Percentiles rank a stretch among this genome's conserved stretches.
Conservation (phyloP, 2,797 vertebrate genomes). For the Amphiprion clarkii region DNA sequence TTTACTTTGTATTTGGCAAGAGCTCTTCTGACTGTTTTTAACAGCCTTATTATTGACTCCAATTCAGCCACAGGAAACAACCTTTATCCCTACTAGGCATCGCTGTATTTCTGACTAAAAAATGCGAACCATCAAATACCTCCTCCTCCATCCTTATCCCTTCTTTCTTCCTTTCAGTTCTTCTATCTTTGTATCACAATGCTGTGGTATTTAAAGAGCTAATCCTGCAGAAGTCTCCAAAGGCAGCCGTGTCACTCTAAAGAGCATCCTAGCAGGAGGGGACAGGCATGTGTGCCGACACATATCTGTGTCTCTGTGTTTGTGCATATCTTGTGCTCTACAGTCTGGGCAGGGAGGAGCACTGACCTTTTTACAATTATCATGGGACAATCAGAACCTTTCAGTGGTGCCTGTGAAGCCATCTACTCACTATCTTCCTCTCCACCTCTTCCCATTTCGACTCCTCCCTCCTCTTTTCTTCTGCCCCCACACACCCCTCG, state of each 20-base stretch:
- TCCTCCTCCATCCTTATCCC: constrained; percentile 22
- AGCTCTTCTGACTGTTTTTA: constrained; percentile 9
- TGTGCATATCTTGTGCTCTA: constrained; percentile 47
- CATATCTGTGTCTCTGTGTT: constrained; percentile 38
- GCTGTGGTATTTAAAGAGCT: constrained; percentile 71
- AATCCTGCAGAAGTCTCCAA: constrained; percentile 43
- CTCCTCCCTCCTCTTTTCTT: constrained; percentile 24
- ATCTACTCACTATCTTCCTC: constrained; percentile 42
- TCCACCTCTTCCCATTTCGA: constrained; percentile 17
- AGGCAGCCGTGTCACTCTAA: constrained; percentile 58
- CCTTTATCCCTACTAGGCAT: constrained; percentile 22
- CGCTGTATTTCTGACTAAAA: constrained; percentile 29
- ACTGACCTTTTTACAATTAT: constrained; percentile 82
- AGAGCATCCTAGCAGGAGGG: constrained; percentile 52
- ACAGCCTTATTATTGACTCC: constrained; percentile 19
- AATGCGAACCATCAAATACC: constrained; percentile 18
- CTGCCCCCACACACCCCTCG: constrained; percentile 12
- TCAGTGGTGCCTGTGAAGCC: constrained; percentile 61
- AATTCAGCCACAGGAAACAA: constrained; percentile 17
- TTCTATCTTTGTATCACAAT: constrained; percentile 42
- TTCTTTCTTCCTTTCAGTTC: constrained; percentile 32
- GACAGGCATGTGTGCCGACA: constrained; percentile 18
- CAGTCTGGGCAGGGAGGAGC: constrained; percentile 52
- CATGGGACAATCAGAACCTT: constrained; percentile 79
- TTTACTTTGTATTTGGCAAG: constrained; percentile 24